Percentiles rank a stretch among this genome's conserved stretches.
Conservation (phyloP, 2,797 vertebrate genomes). For the Australoheros facetus region DNA sequence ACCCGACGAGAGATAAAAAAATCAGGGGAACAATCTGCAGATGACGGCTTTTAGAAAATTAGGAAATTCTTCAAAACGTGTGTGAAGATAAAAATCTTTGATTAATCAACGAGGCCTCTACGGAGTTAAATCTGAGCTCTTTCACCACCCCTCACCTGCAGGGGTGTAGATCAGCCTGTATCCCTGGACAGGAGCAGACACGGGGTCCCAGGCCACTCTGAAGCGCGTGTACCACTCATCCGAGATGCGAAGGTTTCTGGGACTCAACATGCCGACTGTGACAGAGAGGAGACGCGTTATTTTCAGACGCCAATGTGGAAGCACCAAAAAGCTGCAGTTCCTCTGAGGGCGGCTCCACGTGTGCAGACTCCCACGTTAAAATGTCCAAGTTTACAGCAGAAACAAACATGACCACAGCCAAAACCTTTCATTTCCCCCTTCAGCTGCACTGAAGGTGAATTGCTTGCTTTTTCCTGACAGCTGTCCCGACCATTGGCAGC, state of each 20-base stretch:
- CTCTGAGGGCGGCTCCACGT: not conserved
- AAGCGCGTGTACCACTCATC: constrained; percentile 99
- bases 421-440: too few species aligned
- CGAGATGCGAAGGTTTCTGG: constrained; percentile 91
- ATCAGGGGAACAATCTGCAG: not conserved
- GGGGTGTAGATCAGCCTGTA: constrained; percentile 94
- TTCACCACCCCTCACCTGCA: constrained; percentile 78
- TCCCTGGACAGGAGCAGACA: constrained; percentile 89
- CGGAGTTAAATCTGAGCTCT: too few species aligned
- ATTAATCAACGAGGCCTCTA: too few species aligned
- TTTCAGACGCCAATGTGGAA: not conserved
- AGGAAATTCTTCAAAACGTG: too few species aligned
- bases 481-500: too few species aligned
- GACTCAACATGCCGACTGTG: constrained; percentile 89
- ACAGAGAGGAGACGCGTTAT: not conserved
- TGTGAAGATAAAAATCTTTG: too few species aligned
- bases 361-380: not conserved
- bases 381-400: too few species aligned
- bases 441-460: too few species aligned
- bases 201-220: constrained; percentile 94
- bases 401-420: too few species aligned
- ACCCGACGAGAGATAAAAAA: not conserved
- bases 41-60: too few species aligned
- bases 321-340: not conserved
- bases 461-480: too few species aligned